A percentile compares a stretch with the other conserved stretches of the same genome.
Evolutionary conservation across 2,113 vertebrate species (phyloP).

Genomic region (Austrofundulus limnaeus): DNA sequence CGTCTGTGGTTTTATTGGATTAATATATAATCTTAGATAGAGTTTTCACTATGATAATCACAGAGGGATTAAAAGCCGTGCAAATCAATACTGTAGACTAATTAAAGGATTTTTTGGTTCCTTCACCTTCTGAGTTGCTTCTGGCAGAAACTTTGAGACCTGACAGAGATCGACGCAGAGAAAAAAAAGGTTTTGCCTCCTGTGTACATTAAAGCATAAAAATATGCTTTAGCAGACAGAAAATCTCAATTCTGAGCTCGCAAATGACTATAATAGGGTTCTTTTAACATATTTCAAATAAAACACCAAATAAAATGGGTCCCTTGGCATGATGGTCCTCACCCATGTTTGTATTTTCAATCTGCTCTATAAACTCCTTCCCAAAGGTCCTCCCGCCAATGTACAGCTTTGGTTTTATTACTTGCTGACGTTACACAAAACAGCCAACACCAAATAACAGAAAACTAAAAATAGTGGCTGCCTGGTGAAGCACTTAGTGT

Average conservation of each 20-base stretch:
- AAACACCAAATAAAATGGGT: neutral
- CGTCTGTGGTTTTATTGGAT: neutral
- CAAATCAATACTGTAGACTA: slow-evolving; percentile 4
- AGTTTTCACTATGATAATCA: neutral
- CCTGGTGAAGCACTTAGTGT: neutral
- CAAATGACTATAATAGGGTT: neutral
- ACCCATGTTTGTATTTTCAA: neutral
- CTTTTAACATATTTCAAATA: neutral
- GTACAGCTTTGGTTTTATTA: neutral
- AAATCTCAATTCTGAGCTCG: neutral
- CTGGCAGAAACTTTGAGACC: neutral
- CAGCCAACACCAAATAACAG: neutral
- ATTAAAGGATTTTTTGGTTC: neutral
- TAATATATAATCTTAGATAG: neutral
- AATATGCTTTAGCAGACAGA: too few species aligned
- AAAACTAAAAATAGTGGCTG: neutral
- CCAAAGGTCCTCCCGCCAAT: slow-evolving; percentile 6
- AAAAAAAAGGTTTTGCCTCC: too few species aligned
- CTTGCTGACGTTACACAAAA: neutral
- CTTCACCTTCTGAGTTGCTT: neutral
- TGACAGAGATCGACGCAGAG: too few species aligned
- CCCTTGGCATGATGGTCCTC: neutral
- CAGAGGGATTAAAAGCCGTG: neutral
- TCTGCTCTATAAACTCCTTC: neutral
- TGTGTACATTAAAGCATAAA: too few species aligned